Conservation (phyloP, 2,888 invertebrate species). For the Ectemnius continuus region DNA sequence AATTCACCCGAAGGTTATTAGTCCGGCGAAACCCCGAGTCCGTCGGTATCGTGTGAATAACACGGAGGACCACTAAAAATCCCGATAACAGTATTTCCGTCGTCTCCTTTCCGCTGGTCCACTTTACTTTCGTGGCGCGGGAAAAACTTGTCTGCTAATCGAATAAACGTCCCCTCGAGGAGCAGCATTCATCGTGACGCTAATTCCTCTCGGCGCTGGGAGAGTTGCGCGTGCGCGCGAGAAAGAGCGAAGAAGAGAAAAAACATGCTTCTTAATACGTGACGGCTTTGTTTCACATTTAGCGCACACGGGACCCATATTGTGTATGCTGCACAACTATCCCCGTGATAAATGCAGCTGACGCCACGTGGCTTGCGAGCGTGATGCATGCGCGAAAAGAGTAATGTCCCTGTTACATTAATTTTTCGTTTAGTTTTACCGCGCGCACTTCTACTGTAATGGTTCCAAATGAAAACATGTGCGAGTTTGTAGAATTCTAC, state of each 20-base stretch:
- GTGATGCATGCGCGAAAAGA: constrained; percentile 21
- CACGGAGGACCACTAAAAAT: not conserved
- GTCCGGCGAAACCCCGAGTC: constrained; percentile 11
- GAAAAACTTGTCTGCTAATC: not conserved
- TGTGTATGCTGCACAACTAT: constrained; percentile 27
- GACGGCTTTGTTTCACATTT: constrained; percentile 12
- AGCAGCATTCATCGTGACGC: not conserved
- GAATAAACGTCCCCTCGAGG: constrained; percentile 1
- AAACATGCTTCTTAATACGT: not conserved
- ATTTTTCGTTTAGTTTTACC: constrained; percentile 22
- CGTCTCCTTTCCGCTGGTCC: not conserved
- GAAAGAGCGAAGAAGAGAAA: not conserved
- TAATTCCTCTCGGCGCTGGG: not conserved
- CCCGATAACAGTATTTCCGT: not conserved
- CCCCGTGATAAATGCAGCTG: constrained; percentile 41
- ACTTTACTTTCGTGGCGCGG: not conserved
- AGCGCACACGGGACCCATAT: constrained; percentile 14
- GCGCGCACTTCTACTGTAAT: no score
- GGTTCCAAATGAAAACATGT: no score
- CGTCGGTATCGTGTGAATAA: no score
- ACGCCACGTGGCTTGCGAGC: constrained; percentile 8
- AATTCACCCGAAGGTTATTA: constrained; percentile 14
- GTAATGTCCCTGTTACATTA: constrained; percentile 29
- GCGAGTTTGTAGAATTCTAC: no score
- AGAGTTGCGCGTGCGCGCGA: not conserved